Base-by-base conservation (phyloP, 2,797 vertebrate genomes). In the Tympanoctomys barrerae region DNA sequence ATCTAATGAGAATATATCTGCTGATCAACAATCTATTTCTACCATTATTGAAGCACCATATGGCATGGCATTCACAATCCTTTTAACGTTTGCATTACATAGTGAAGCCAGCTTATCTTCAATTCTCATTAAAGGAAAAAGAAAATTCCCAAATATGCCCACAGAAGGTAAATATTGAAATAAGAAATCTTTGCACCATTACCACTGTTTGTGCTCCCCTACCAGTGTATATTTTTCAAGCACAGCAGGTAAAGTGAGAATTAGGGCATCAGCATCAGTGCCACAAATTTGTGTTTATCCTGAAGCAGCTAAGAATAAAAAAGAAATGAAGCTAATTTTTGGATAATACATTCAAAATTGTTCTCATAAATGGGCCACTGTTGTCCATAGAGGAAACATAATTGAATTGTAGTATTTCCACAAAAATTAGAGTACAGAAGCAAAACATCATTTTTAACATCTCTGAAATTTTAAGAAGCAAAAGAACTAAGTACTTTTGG, bases 401-500 rank as follows among this genome's bases (percentile, higher is more conserved):
- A 96, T 61, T 95, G 83, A 97, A 96, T 87, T 97, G 82, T 31
- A 94, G 80, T 87, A 89, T 94, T 97, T 97, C 95, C 75, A 89
- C 52, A 97, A 95, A 97, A 95, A 93, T 52, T 91, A 19, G 0
- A 36, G 28, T 22, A 2, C 93, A 96, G 94, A 95, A 98, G 77
- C 66, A 94, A 64, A 97, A 96, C 85, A 80, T 97, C 82, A 49
- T 95, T 52, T 87, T 91, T 89, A 95, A 96, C 93, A 87, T 96
- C 97, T 97, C 94, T 95, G 75, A 89, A 98, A 96, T 97, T 95
- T 95, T 95, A 97, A 91, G 75, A 98, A 95, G 42, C 39, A 96
- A 97, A 96, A 83, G 54, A 94, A 94, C 88, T 75, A 97, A 98
- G 91, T 77, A 77, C 95, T 98, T 98, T 98, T 98, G 98, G 98